Percentiles rank a stretch among this genome's conserved stretches.
phyloP scores from a whole-genome alignment of 2,888 invertebrate species.

The Drosophila prolongata region DNA sequence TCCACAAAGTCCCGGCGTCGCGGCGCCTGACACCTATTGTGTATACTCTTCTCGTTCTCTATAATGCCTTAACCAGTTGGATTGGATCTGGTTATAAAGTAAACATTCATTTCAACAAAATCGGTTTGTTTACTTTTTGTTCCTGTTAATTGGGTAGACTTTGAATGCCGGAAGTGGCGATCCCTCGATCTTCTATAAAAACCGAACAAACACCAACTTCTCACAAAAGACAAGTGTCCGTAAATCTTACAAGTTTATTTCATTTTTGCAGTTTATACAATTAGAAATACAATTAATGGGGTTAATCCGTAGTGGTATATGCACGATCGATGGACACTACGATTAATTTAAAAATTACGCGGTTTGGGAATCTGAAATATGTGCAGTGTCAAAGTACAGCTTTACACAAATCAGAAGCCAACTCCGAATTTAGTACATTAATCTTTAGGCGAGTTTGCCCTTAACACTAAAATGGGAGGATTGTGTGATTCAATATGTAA shows the following conservation, averaged over 20 bases:
- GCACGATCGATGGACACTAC: neutral
- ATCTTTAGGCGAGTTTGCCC: neutral
- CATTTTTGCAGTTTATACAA: conserved; percentile 19
- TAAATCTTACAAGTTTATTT: conserved; percentile 27
- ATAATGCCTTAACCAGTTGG: conserved; percentile 43
- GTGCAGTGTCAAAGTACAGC: too few relatives aligned
- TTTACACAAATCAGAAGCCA: neutral
- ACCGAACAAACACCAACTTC: too few relatives aligned
- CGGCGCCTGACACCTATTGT: conserved; percentile 25
- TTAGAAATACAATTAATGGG: conserved; percentile 12
- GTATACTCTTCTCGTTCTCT: conserved; percentile 49
- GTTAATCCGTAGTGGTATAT: neutral
- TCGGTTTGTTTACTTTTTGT: neutral
- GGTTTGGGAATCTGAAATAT: too few relatives aligned
- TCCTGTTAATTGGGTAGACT: neutral
- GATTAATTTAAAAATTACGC: neutral
- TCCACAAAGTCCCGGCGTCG: conserved; percentile 25
- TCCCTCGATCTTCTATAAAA: neutral
- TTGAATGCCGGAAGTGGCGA: too few relatives aligned
- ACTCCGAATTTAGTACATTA: neutral
- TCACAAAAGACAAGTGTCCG: neutral
- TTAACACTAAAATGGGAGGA: conserved; percentile 15
- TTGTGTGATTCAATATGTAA: conserved; percentile 1
- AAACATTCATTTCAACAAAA: conserved; percentile 33
- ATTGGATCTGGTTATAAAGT: conserved; percentile 41